These are phyloP conservation scores for Rhea pennata DNA, from an alignment of 2,113 vertebrate genomes.

Conservation along the genomic window DNA sequence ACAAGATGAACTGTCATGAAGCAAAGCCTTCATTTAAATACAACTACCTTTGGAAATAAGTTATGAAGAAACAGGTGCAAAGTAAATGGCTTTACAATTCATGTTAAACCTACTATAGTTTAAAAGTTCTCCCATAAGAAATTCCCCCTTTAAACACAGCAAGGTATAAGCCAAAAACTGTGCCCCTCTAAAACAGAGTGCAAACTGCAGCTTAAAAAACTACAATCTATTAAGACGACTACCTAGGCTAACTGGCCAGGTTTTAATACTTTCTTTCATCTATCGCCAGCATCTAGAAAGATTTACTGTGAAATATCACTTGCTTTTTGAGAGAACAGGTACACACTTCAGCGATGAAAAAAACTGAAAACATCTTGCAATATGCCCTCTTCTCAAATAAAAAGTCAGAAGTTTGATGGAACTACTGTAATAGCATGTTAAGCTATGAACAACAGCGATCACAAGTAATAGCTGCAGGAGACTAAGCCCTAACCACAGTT, in stretches of 20 bases:
- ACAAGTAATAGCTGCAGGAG: constrained; percentile 42
- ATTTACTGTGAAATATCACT: constrained; percentile 58
- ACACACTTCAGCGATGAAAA: constrained; percentile 39
- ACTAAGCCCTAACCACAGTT: constrained; percentile 52
- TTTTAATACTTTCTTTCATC: constrained; percentile 66
- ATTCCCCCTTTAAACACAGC: constrained; percentile 69
- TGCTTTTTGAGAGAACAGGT: constrained; percentile 61
- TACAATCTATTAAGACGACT: constrained; percentile 62
- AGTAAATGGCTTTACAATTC: constrained; percentile 70
- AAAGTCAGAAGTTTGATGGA: not conserved
- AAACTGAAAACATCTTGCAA: constrained; percentile 42
- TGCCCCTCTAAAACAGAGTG: constrained; percentile 71
- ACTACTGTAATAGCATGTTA: constrained; percentile 11
- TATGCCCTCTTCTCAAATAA: constrained; percentile 35
- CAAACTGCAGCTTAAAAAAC: constrained; percentile 70
- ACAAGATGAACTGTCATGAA: constrained; percentile 61
- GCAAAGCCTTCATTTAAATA: constrained; percentile 71
- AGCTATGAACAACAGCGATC: constrained; percentile 41
- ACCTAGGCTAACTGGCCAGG: constrained; percentile 65
- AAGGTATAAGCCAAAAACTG: constrained; percentile 70
- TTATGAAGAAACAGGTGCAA: constrained; percentile 75
- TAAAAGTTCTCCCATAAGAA: constrained; percentile 58
- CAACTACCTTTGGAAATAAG: constrained; percentile 73
- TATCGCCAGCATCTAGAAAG: constrained; percentile 65
- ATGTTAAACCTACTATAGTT: constrained; percentile 64